A percentile compares a stretch with the other conserved stretches of the same genome.
phyloP scores from a whole-genome alignment of 53 echinoderm and acorn worm species.

The Apostichopus leukothele region DNA sequence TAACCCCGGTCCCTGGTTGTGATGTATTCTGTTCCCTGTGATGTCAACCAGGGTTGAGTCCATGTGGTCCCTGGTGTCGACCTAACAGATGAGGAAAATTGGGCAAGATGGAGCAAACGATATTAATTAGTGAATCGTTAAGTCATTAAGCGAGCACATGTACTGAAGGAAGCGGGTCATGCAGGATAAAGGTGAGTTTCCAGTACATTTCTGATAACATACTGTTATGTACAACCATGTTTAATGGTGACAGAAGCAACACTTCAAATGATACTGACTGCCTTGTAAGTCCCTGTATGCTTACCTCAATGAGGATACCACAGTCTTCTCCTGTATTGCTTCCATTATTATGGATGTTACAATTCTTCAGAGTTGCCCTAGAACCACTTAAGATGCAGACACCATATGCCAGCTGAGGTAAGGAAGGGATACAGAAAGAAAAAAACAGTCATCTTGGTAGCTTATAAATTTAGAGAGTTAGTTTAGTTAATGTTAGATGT shows the following conservation, averaged over 20 bases:
- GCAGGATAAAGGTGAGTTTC: no score
- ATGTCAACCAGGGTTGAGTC: conserved; percentile 54
- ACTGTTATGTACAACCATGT: no score
- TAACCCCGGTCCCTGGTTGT: conserved; percentile 67
- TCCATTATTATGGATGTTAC: conserved; percentile 53
- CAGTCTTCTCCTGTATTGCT: conserved; percentile 26
- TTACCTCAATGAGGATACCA: conserved; percentile 33
- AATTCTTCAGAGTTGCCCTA: conserved; percentile 35
- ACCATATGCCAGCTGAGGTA: conserved; percentile 37
- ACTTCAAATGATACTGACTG: no score
- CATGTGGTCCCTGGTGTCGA: conserved; percentile 31
- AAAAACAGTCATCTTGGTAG: no score
- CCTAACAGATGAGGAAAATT: not conserved
- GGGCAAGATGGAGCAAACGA: not conserved
- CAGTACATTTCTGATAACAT: no score
- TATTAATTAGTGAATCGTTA: not conserved
- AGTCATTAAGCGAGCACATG: no score
- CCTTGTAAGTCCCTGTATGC: not conserved
- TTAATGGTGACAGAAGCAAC: no score
- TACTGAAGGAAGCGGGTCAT: no score
- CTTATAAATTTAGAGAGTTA: no score
- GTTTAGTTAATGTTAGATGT: no score
- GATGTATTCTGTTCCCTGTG: conserved; percentile 51
- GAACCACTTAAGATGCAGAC: conserved; percentile 55
- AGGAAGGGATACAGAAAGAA: not conserved